Conservation (phyloP, 2,797 vertebrate genomes). For the Melanotaenia trifasciata region DNA sequence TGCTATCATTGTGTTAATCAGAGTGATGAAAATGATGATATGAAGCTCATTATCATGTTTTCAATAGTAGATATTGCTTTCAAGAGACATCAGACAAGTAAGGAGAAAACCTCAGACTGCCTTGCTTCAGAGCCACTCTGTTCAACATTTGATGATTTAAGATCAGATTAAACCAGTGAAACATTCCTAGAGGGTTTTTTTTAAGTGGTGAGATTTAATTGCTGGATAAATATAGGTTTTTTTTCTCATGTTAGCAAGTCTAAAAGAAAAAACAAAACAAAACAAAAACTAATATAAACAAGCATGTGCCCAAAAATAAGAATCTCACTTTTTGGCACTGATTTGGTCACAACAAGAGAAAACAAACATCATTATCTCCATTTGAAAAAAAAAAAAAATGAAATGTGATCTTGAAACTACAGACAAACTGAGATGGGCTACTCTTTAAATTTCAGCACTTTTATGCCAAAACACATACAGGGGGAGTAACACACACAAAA, state of each 20-base stretch:
- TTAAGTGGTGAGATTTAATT: constrained; percentile 66
- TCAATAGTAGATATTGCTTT: constrained; percentile 69
- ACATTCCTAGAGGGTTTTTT: constrained; percentile 49
- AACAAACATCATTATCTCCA: constrained; percentile 75
- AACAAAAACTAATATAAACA: constrained; percentile 47
- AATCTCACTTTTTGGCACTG: constrained; percentile 61
- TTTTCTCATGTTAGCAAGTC: constrained; percentile 33
- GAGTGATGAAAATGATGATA: constrained; percentile 67
- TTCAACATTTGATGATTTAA: constrained; percentile 67
- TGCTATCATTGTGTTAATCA: constrained; percentile 77
- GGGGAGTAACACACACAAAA: constrained; percentile 31
- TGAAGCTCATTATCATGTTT: constrained; percentile 70
- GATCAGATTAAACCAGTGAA: constrained; percentile 65
- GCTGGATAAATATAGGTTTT: constrained; percentile 38
- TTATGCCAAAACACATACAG: constrained; percentile 82
- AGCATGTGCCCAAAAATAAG: constrained; percentile 62
- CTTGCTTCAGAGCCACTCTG: constrained; percentile 54
- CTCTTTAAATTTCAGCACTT: constrained; percentile 70
- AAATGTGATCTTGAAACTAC: constrained; percentile 76
- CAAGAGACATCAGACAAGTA: constrained; percentile 67
- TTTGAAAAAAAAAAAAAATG: constrained; percentile 35
- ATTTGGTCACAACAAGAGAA: constrained; percentile 69
- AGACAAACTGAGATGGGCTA: constrained; percentile 71
- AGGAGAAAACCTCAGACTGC: constrained; percentile 55
- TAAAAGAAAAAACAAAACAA: constrained; percentile 53